Evolutionary conservation across 2,113 vertebrate genomes (phyloP).

Genomic region (Heterochromis multidens): DNA sequence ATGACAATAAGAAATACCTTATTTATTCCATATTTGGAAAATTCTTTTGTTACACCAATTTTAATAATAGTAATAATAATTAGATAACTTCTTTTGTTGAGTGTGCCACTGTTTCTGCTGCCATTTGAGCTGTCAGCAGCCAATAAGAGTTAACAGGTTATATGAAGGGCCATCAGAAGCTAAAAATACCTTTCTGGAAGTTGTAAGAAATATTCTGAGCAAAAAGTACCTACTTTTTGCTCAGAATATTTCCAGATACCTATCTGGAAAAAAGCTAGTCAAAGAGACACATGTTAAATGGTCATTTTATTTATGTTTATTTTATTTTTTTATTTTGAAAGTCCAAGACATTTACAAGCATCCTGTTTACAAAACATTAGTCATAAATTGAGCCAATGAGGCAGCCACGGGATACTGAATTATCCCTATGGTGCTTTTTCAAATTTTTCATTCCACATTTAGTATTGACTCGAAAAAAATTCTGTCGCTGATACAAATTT

Average conservation of each 20-base stretch:
- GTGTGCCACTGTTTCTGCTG: background rate
- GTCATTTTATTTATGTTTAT: background rate
- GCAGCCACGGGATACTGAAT: background rate
- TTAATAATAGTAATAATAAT: background rate
- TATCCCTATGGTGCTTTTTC: background rate
- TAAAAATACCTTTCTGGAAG: background rate
- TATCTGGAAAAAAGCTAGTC: background rate
- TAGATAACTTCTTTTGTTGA: background rate
- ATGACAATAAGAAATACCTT: background rate
- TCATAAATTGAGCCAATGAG: background rate
- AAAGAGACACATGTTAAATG: background rate
- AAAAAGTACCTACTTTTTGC: fast-evolving
- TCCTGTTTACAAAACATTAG: background rate
- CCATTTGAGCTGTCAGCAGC: background rate
- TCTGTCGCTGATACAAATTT: too few species aligned
- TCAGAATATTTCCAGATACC: too few species aligned
- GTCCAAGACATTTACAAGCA: background rate
- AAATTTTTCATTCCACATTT: background rate
- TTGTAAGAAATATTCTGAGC: background rate
- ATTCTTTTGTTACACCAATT: background rate
- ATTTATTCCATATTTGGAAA: background rate
- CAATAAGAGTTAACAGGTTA: background rate
- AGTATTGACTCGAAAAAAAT: too few species aligned
- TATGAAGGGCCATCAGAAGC: background rate
- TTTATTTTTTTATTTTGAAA: background rate